Percentiles rank a stretch among this genome's conserved stretches.
Conservation (phyloP, 2,888 invertebrate species). For the Amiota mariae region DNA sequence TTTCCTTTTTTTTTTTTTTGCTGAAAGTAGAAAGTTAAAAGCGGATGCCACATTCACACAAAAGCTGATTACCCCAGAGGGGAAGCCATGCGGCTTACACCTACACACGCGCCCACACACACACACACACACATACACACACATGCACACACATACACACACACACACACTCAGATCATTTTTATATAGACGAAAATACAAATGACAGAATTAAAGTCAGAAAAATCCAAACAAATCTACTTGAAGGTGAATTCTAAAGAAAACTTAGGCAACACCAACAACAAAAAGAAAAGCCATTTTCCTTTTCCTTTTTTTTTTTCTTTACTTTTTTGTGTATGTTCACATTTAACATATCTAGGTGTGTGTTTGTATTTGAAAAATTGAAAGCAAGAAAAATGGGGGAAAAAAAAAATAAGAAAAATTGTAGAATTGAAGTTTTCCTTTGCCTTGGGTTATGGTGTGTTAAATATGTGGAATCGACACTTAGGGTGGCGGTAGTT, state of each 20-base stretch:
- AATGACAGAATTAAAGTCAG: constrained; percentile 31
- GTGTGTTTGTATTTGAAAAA: background rate
- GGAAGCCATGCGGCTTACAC: constrained; percentile 32
- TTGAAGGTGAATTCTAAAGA: background rate
- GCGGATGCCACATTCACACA: constrained; percentile 7
- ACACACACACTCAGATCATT: constrained; percentile 17
- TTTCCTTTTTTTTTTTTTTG: too few species aligned
- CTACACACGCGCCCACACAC: constrained; percentile 26
- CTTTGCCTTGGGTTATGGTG: background rate
- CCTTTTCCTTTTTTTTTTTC: background rate
- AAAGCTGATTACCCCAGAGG: constrained; percentile 49
- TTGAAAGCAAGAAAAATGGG: background rate
- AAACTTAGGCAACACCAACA: background rate
- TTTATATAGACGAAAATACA: constrained; percentile 33
- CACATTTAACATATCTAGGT: background rate
- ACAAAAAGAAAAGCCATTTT: background rate
- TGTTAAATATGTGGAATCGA: background rate
- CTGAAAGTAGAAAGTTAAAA: too few species aligned
- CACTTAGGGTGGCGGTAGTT: too few species aligned
- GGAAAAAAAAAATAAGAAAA: background rate
- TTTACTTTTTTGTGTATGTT: background rate
- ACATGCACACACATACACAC: constrained; percentile 25
- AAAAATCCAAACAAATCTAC: constrained; percentile 9
- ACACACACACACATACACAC: constrained; percentile 23
- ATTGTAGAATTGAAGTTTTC: too few species aligned